Evolutionary conservation across 37 sponge, comb jelly and placozoan genomes (phyloP).

Genomic region (Cliona cf. orientalis): DNA sequence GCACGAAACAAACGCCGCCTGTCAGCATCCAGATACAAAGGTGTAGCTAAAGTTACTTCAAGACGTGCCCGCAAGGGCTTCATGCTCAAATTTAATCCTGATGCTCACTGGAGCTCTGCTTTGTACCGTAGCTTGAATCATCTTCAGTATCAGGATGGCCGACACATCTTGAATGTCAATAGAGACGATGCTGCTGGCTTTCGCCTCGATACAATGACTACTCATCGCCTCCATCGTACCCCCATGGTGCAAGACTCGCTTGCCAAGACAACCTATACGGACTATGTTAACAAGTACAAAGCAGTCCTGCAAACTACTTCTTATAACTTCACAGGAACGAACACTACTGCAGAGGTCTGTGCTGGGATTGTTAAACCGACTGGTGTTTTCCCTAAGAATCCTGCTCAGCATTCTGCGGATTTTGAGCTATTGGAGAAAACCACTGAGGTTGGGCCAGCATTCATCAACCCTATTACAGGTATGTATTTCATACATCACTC

Average conservation of each 20-base stretch:
- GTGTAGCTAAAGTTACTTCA: too few species aligned
- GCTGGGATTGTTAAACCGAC: slow-evolving; percentile 36
- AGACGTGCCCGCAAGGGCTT: too few species aligned
- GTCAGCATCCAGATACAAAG: too few species aligned
- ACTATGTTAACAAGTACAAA: slow-evolving; percentile 19
- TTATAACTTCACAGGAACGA: slow-evolving; percentile 30
- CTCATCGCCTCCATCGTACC: slow-evolving; percentile 17
- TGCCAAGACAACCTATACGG: background rate
- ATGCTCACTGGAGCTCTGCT: slow-evolving; percentile 34
- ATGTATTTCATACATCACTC: too few species aligned
- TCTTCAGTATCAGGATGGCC: slow-evolving; percentile 26
- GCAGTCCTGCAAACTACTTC: slow-evolving; percentile 39
- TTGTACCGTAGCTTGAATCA: slow-evolving; percentile 25
- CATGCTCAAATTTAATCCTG: slow-evolving; percentile 32
- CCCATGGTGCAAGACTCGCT: slow-evolving; percentile 2
- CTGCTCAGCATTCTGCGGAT: slow-evolving; percentile 15
- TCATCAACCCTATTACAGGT: too few species aligned
- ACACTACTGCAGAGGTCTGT: slow-evolving; percentile 33
- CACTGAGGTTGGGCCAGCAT: too few species aligned
- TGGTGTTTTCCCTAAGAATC: slow-evolving; percentile 1
- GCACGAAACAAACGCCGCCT: slow-evolving; percentile 29
- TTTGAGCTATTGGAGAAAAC: background rate
- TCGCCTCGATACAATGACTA: slow-evolving; percentile 35
- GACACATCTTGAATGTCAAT: slow-evolving; percentile 21
- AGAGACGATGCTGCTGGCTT: slow-evolving; percentile 39